Evolutionary conservation across 2,113 vertebrate genomes (phyloP).

Genomic region (Arothron firmamentum): DNA sequence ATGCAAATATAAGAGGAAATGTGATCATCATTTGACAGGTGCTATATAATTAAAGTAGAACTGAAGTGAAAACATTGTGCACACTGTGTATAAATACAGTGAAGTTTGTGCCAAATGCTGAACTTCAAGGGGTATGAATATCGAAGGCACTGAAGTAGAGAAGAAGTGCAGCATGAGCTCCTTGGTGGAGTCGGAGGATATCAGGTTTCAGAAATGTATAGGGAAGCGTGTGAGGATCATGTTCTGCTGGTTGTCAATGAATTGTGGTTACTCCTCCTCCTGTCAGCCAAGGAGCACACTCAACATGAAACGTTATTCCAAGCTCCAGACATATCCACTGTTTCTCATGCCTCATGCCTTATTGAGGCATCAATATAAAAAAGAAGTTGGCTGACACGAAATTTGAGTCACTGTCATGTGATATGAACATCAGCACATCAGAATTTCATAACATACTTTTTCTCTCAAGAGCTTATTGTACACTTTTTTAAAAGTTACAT

Average conservation of each 20-base stretch:
- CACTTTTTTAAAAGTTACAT: too few relatives aligned
- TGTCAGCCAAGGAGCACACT: background rate
- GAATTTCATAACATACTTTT: too few relatives aligned
- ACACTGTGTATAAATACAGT: background rate
- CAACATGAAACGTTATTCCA: constrained; percentile 1
- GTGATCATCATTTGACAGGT: background rate
- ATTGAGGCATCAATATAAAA: too few relatives aligned
- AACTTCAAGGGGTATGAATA: too few relatives aligned
- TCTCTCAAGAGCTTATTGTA: too few relatives aligned
- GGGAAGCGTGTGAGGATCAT: constrained; percentile 34
- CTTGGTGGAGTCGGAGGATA: constrained; percentile 14
- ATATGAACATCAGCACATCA: too few relatives aligned
- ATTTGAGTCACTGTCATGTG: too few relatives aligned
- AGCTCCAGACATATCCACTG: background rate
- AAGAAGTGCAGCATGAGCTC: constrained; percentile 7
- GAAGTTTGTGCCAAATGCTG: too few relatives aligned
- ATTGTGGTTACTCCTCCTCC: constrained; percentile 13
- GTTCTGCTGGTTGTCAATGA: constrained; percentile 45
- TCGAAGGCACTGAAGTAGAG: too few relatives aligned
- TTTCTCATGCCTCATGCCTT: background rate
- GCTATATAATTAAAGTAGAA: too few relatives aligned
- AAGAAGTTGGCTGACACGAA: too few relatives aligned
- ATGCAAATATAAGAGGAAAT: background rate
- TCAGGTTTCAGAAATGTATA: constrained; percentile 54
- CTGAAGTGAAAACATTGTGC: too few relatives aligned